Evolutionary conservation across 2,113 vertebrate species (phyloP), one percentile per base, ranked within the genome.

Genomic region (Ptychochromis oligacanthus): DNA sequence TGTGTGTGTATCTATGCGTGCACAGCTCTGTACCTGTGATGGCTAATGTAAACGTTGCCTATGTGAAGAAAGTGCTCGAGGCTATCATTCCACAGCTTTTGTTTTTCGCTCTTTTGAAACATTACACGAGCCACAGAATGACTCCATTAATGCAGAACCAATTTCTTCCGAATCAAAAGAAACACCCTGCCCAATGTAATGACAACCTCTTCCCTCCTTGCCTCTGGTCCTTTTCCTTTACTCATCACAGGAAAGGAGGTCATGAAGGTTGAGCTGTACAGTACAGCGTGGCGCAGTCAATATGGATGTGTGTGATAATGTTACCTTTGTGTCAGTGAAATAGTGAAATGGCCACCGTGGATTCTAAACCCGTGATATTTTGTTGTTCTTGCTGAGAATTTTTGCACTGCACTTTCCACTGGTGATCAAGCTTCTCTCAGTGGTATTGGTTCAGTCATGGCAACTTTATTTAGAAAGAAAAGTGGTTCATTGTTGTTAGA

Each of bases 121-220:
- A 60, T 49, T 43, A 91, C 79, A 81, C 72, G 75, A 87, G 90
- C 77, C 8, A n/a, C 67, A 78, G 83, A 93, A 94, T 75, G 91
- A 79, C 88, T 91, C 91, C 86, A 94, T 94, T 93, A 93, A 93
- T 89, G 90, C 87, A 87, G 84, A 95, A 93, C 85, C 92, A 84
- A 89, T 95, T 95, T 91, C 85, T 77, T 75, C 46, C 75, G 82
- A 95, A 92, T 95, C 91, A 93, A 92, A 93, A 92, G 91, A 81
- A 92, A 85, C 77, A 86, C 87, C 89, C 81, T 46, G 65, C 75
- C 80, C 77, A 20, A 4, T 81, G 86, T 88, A 94, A 88, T 79
- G 72, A 86, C 83, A 89, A 61, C 80, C 65, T 70, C 74, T 81
- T 77, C 79, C 65, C 62, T 70, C 55, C n/a, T 91, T 40, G 84